Base-by-base conservation (phyloP, 2,113 vertebrate genomes). In the Lonchura striata region DNA sequence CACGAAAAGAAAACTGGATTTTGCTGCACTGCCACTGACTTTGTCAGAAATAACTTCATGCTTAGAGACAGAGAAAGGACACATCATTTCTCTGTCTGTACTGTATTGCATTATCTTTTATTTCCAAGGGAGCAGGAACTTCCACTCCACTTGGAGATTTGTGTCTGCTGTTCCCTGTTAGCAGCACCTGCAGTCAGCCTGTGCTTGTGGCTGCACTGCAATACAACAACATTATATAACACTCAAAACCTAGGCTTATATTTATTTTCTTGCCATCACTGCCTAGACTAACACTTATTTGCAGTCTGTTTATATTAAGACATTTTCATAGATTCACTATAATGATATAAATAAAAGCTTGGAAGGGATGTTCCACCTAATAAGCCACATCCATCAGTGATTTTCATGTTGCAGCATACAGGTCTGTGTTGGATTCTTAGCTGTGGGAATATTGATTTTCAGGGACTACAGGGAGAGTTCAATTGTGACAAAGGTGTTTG, bases 381-480 rank as follows among this genome's bases (percentile, higher is more conserved):
- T 16, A 13, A 85, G 21, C 31, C 39, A 7, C 4, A 18, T 61
- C 74, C 23, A 22, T 56, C 39, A 28, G n/a, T 41, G 56, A 35
- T 56, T 59, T 57, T 27, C 17, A 60, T 53, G 21, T 44, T 72
- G 46, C 59, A 81, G 49, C 42, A 44, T 5, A 9, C 53, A 60
- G 46, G 11, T 54, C 12, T 76, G 69, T 37, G 18, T 41, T 53
- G 60, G 17, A 31, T 39, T 17, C 31, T 23, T 7, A 93, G 19
- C 42, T 74, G 44, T 91, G 82, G 77, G 54, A 76, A 87, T 31
- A 46, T 39, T 97, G 63, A 79, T 89, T 97, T 97, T 72, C 95
- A 99, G 99, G 75, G 99, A 99, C 77, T 98, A 97, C 95, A 98
- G 99, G 76, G 94, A 98, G 93, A 99, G 99, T 90, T 97, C 98